Conservation (phyloP, 2,888 invertebrate species). For the Chorisops tibialis region DNA sequence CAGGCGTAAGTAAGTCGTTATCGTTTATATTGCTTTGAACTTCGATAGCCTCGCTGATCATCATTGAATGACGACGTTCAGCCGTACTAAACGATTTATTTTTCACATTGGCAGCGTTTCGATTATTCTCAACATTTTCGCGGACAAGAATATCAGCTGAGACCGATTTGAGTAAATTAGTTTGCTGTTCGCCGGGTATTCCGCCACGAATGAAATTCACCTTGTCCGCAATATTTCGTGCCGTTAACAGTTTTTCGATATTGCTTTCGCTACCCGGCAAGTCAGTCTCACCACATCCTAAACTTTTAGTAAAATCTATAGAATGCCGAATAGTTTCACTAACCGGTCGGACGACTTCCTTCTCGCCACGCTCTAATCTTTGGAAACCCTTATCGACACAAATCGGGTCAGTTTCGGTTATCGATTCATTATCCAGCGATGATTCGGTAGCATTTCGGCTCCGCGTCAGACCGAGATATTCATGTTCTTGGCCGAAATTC, state of each 20-base stretch:
- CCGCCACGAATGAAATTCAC: conserved; percentile 10
- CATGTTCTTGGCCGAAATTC: conserved; percentile 60
- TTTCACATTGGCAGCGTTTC: conserved; percentile 31
- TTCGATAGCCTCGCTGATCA: conserved; percentile 24
- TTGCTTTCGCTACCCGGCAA: conserved; percentile 11
- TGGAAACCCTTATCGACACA: conserved; percentile 33
- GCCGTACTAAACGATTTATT: background rate
- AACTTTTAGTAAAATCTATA: conserved; percentile 7
- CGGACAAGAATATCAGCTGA: conserved; percentile 29
- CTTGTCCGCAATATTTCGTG: conserved; percentile 8
- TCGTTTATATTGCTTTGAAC: conserved; percentile 23
- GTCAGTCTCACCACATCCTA: background rate
- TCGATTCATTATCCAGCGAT: conserved; percentile 56
- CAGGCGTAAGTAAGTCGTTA: conserved; percentile 36
- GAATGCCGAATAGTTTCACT: conserved; percentile 28
- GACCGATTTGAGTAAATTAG: conserved; percentile 20
- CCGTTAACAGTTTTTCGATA: conserved; percentile 17
- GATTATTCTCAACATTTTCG: conserved; percentile 33
- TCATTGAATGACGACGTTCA: conserved; percentile 25
- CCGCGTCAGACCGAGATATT: conserved; percentile 53
- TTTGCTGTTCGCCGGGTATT: background rate
- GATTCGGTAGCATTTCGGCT: conserved; percentile 58
- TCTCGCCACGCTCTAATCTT: background rate
- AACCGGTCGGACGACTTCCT: conserved; percentile 15
- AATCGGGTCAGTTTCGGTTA: conserved; percentile 42